phyloP scores from a whole-genome alignment of 2,888 invertebrate genomes.

The Eulithis prunata region DNA sequence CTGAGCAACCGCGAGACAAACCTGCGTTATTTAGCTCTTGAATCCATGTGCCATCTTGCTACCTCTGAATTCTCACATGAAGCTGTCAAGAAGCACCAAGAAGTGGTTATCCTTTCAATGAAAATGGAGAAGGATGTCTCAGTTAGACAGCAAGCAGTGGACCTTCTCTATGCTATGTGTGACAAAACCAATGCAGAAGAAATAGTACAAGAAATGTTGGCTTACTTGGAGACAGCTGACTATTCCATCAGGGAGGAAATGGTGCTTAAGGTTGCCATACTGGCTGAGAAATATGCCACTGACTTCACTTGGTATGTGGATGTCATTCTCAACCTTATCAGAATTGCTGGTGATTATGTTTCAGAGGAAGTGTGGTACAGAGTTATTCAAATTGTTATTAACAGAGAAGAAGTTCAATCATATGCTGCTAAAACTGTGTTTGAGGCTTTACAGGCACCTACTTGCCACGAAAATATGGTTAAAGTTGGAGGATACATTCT shows the following conservation, averaged over 20 bases:
- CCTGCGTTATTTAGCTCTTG: conserved; percentile 97
- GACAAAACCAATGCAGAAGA: conserved; percentile 99
- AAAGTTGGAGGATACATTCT: conserved; percentile 99
- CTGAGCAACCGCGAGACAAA: conserved; percentile 98
- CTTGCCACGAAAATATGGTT: conserved; percentile 99
- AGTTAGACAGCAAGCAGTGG: conserved; percentile 98
- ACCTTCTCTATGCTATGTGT: conserved; percentile 99
- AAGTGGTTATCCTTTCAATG: conserved; percentile 99
- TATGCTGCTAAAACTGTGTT: conserved; percentile 99
- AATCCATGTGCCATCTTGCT: conserved; percentile 99
- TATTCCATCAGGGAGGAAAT: conserved; percentile 99
- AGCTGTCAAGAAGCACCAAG: conserved; percentile 99
- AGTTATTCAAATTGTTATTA: conserved; percentile 99
- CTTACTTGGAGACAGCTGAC: conserved; percentile 99
- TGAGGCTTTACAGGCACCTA: conserved; percentile 99
- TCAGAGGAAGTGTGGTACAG: conserved; percentile 99
- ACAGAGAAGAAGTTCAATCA: conserved; percentile 99
- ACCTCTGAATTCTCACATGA: conserved; percentile 99
- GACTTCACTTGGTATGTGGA: conserved; percentile 99
- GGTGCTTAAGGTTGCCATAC: conserved; percentile 99
- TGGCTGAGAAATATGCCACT: conserved; percentile 99
- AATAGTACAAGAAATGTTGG: conserved; percentile 99
- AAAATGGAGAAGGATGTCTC: conserved; percentile 99
- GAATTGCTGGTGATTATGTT: conserved; percentile 99
- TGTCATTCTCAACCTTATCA: conserved; percentile 98